phyloP scores from a whole-genome alignment of 2,888 invertebrate species.

The Agriopis marginaria region DNA sequence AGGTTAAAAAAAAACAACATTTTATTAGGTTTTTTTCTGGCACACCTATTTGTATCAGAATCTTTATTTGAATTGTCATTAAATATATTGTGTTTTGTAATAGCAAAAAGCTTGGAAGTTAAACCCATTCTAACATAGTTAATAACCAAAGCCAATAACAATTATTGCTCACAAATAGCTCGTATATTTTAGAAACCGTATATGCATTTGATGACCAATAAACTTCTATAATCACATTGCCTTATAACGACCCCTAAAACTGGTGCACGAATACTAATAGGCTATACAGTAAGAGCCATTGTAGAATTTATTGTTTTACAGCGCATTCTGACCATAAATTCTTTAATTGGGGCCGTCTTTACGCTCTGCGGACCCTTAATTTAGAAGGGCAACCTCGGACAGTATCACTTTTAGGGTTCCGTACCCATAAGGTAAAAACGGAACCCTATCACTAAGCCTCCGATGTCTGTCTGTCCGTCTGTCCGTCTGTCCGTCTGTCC shows the following conservation, averaged over 20 bases:
- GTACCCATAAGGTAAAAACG: no score
- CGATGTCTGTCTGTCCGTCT: no score
- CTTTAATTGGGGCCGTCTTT: conserved; percentile 78
- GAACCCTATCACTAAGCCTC: no score
- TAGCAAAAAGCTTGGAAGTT: conserved; percentile 9
- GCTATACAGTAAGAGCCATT: conserved; percentile 74
- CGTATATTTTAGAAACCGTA: conserved; percentile 40
- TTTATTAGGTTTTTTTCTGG: background rate
- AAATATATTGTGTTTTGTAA: conserved; percentile 14
- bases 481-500: no score
- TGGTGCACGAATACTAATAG: conserved; percentile 76
- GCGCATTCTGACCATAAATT: conserved; percentile 80
- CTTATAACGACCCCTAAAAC: conserved; percentile 61
- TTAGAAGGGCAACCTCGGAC: conserved; percentile 79
- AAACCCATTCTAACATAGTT: conserved; percentile 22
- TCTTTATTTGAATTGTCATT: conserved; percentile 7
- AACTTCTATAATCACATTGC: conserved; percentile 45
- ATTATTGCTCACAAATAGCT: conserved; percentile 43
- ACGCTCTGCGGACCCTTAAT: conserved; percentile 77
- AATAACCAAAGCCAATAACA: conserved; percentile 36
- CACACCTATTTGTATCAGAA: conserved; percentile 5
- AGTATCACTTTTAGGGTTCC: conserved; percentile 59
- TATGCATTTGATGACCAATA: conserved; percentile 47
- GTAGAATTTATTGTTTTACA: conserved; percentile 84
- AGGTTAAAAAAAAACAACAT: no score